A percentile compares a stretch with the other conserved stretches of the same genome.
Conservation (phyloP, 1,140 invertebrate species). For the Dinoponera quadriceps region DNA sequence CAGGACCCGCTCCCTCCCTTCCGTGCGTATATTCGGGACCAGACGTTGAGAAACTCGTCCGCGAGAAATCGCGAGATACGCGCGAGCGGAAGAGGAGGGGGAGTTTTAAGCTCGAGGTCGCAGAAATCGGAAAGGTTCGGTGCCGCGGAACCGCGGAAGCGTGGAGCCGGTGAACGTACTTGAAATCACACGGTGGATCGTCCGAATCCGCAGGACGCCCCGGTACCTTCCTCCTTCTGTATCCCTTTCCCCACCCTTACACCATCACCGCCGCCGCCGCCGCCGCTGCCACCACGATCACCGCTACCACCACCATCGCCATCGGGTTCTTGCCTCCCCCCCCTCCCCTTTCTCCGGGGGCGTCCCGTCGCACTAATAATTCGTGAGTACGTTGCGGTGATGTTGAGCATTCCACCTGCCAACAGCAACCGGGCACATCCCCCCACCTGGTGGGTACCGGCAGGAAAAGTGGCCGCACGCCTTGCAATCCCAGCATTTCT, state of each 20-base stretch:
- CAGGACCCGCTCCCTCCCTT: too few species aligned
- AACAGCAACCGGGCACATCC: slow-evolving; percentile 78
- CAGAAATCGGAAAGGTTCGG: slow-evolving; percentile 55
- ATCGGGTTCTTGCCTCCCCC: slow-evolving; percentile 35
- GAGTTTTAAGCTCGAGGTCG: slow-evolving; percentile 33
- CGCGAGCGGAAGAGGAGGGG: too few species aligned
- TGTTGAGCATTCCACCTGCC: slow-evolving; percentile 83
- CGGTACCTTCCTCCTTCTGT: slow-evolving; percentile 57
- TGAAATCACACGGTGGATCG: slow-evolving; percentile 69
- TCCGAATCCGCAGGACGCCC: slow-evolving; percentile 68
- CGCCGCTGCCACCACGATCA: background rate
- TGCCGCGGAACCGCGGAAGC: slow-evolving; percentile 69
- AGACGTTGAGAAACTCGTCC: background rate
- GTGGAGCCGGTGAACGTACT: slow-evolving; percentile 72
- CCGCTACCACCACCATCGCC: slow-evolving; percentile 57
- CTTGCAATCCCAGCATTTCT: slow-evolving; percentile 84
- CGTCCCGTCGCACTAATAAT: slow-evolving; percentile 80
- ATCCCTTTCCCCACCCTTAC: slow-evolving; percentile 39
- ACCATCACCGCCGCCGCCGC: slow-evolving; percentile 22
- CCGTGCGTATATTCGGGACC: background rate
- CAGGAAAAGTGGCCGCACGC: slow-evolving; percentile 83
- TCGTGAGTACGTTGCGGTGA: slow-evolving; percentile 78
- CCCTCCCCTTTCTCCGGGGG: slow-evolving; percentile 57
- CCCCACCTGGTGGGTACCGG: slow-evolving; percentile 77
- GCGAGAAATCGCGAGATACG: background rate